Conservation (phyloP, 2,888 invertebrate genomes). For the Polyommatus iphigenia region DNA sequence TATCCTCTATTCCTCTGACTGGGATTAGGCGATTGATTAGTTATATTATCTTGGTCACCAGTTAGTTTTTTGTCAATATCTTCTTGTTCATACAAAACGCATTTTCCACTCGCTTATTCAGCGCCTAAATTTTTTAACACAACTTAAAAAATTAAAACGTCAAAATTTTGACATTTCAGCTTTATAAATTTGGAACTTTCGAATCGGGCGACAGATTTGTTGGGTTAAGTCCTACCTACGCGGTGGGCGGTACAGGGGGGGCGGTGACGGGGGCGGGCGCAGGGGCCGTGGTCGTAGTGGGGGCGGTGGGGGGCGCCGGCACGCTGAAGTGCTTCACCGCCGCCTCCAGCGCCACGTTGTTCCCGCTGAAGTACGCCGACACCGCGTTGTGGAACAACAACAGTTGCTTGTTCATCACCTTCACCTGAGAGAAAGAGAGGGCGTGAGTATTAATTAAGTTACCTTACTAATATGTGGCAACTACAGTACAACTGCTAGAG, state of each 20-base stretch:
- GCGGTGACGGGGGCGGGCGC: slow-evolving; percentile 37
- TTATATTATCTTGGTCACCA: too few relatives aligned
- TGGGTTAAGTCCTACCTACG: not conserved
- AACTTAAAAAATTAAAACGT: too few relatives aligned
- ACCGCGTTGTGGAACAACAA: slow-evolving; percentile 97
- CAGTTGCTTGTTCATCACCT: slow-evolving; percentile 99
- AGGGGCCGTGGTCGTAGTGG: slow-evolving; percentile 37
- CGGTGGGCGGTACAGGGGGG: slow-evolving; percentile 29
- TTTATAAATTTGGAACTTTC: too few relatives aligned
- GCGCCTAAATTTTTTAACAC: too few relatives aligned
- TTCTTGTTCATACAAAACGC: too few relatives aligned
- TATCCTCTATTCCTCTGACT: not conserved
- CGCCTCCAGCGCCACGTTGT: slow-evolving; percentile 94
- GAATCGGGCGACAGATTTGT: too few relatives aligned
- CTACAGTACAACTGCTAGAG: too few relatives aligned
- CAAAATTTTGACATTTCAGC: too few relatives aligned
- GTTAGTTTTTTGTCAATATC: too few relatives aligned
- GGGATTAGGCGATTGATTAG: too few relatives aligned
- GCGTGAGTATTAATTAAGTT: not conserved
- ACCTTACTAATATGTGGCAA: not conserved
- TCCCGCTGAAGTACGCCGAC: slow-evolving; percentile 98
- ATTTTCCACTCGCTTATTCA: too few relatives aligned
- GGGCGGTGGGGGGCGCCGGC: slow-evolving; percentile 69
- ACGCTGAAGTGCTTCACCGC: slow-evolving; percentile 97
- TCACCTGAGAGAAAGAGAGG: slow-evolving; percentile 83